Evolutionary conservation across 2,113 vertebrate species (phyloP).

Genomic region (Oceanodroma tethys): DNA sequence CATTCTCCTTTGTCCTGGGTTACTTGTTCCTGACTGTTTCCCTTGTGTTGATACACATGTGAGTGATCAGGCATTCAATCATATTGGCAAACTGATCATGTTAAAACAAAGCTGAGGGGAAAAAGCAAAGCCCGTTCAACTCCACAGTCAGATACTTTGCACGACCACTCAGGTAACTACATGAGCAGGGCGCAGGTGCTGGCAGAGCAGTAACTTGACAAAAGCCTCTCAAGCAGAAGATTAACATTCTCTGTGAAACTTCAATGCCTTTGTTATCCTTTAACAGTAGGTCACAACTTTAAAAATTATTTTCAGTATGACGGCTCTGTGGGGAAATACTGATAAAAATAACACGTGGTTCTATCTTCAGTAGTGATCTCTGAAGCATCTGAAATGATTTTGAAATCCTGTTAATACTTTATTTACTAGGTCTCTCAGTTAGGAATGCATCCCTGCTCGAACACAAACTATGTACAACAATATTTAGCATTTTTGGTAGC

Average conservation of each 20-base stretch:
- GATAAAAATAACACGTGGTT: not conserved
- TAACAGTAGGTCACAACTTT: not conserved
- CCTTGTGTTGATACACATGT: not conserved
- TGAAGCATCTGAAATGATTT: not conserved
- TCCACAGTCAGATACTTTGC: not conserved
- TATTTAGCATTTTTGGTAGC: not conserved
- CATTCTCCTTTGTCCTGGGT: not conserved
- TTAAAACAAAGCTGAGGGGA: not conserved
- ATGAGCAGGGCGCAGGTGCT: not conserved
- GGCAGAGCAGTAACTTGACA: not conserved
- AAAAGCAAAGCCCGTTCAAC: not conserved
- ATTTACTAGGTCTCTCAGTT: not conserved
- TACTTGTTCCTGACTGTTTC: not conserved
- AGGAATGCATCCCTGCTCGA: not conserved
- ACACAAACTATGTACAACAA: not conserved
- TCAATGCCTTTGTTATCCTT: not conserved
- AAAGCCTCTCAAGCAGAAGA: conserved; percentile 4
- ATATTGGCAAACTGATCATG: not conserved
- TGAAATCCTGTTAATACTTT: not conserved
- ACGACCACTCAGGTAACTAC: not conserved
- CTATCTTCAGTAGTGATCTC: not conserved
- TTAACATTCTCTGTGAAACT: not conserved
- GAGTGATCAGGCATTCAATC: not conserved
- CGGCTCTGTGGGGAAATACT: not conserved
- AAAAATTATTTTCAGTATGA: not conserved